Evolutionary conservation across 2,113 vertebrate species (phyloP).

Genomic region (Tamias sibiricus): DNA sequence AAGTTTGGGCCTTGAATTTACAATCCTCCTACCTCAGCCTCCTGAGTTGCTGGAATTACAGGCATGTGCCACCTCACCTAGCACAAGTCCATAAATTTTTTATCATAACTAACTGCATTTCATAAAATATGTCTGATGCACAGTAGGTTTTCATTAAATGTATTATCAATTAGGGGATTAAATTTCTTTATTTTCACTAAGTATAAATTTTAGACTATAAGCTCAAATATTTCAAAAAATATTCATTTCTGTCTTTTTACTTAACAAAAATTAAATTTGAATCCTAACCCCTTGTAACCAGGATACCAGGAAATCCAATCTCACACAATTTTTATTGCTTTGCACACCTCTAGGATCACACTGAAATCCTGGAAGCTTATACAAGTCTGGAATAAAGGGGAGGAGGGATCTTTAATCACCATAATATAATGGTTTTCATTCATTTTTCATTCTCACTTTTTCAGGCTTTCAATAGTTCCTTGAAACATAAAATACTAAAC

Average conservation of each 20-base stretch:
- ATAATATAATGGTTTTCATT: not conserved
- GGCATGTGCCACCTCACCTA: too few relatives aligned
- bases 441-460: not conserved
- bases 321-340: not conserved
- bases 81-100: not conserved
- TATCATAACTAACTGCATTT: not conserved
- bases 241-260: slow-evolving; percentile 2
- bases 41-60: too few relatives aligned
- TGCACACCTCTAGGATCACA: not conserved
- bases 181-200: slow-evolving; percentile 18
- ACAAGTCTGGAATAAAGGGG: not conserved
- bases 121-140: not conserved
- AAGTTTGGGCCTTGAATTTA: too few relatives aligned
- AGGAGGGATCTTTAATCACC: not conserved
- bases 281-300: not conserved
- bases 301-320: not conserved
- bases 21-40: too few relatives aligned
- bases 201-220: not conserved
- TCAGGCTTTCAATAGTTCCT: not conserved
- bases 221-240: slow-evolving; percentile 18
- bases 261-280: slow-evolving; percentile 48
- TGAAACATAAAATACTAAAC: not conserved
- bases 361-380: not conserved
- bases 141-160: not conserved
- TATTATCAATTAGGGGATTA: not conserved